Base-by-base conservation (phyloP, 2,113 vertebrate species). In the Podarcis cretensis region DNA sequence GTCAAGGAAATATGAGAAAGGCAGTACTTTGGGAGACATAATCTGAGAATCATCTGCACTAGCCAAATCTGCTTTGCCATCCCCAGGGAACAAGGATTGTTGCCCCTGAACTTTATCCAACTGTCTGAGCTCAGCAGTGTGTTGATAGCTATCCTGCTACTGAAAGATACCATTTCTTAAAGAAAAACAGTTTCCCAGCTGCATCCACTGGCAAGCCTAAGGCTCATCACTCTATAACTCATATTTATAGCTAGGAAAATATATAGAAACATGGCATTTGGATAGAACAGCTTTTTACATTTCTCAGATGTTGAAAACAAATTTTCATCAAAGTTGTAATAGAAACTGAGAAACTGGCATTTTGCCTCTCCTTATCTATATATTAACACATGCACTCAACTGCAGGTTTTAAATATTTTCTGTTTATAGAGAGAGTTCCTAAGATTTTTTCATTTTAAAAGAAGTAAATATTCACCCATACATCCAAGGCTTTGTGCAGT, bases 321-420 rank as follows among this genome's bases (percentile, higher is more conserved):
- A 92, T 93, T 94, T 94, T 92, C 93, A 91, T 95, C 94, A 92
- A 94, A 95, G 54, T 90, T 95, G 92, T 94, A 94, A 94, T 91
- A 94, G 91, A 90, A 95, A 90, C 91, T 93, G 93, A 92, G 95
- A 90, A 90, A 54, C 91, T 95, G 95, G 95, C 94, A 71, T 13
- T 0, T 63, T 81, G 93, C 91, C 93, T 90, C 88, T 89, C 81
- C 57, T 91, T 89, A 59, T 35, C 87, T 35, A 74, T 92, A 91
- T 89, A 88, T 93, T 95, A 94, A 93, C 89, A 90, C 91, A 83
- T 63, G 35, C 66, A 59, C 65, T 91, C 86, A 0, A 0, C 63
- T 40, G 88, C 32, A 92, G 73, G 86, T 63, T 59, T 91, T 90
- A 84, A 81, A 81, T n/a, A 1, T 86, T 81, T 84, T 78, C 89